Conservation (phyloP, 1,140 invertebrate species). For the Zaprionus tsacasi region DNA sequence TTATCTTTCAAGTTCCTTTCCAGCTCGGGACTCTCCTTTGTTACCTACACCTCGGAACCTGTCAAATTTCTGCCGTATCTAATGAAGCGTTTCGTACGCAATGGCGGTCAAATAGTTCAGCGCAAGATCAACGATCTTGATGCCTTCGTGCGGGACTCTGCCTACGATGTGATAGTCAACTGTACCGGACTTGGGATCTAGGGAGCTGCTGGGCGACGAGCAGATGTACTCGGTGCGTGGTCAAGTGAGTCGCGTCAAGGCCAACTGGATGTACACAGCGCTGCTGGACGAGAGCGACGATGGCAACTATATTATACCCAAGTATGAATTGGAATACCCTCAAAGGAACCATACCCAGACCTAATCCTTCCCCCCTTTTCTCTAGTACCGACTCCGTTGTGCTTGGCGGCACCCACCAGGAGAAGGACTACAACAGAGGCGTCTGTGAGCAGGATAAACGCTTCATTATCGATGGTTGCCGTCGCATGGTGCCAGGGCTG, state of each 20-base stretch:
- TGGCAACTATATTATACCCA: slow-evolving; percentile 90
- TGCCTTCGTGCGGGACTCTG: slow-evolving; percentile 84
- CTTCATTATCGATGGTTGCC: slow-evolving; percentile 88
- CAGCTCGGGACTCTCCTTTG: slow-evolving; percentile 87
- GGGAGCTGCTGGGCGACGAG: slow-evolving; percentile 87
- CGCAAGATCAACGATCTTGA: slow-evolving; percentile 85
- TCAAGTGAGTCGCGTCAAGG: slow-evolving; percentile 88
- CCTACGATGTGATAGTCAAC: slow-evolving; percentile 89
- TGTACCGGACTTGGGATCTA: slow-evolving; percentile 88
- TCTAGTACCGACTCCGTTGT: slow-evolving; percentile 87
- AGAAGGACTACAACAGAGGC: slow-evolving; percentile 86
- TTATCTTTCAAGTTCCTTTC: slow-evolving; percentile 53
- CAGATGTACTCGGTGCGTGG: slow-evolving; percentile 88
- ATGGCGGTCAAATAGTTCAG: slow-evolving; percentile 86
- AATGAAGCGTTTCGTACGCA: slow-evolving; percentile 85
- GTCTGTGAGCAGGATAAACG: slow-evolving; percentile 86
- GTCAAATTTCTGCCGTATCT: slow-evolving; percentile 87
- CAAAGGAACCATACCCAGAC: no score
- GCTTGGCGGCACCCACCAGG: slow-evolving; percentile 91
- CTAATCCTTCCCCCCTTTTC: neutral
- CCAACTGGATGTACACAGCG: slow-evolving; percentile 87
- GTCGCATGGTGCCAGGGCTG: slow-evolving; percentile 86
- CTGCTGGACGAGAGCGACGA: slow-evolving; percentile 86
- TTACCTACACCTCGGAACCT: slow-evolving; percentile 87
- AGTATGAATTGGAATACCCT: slow-evolving; percentile 75